Conservation (phyloP, 1,140 invertebrate species). For the Aplysia californica region DNA sequence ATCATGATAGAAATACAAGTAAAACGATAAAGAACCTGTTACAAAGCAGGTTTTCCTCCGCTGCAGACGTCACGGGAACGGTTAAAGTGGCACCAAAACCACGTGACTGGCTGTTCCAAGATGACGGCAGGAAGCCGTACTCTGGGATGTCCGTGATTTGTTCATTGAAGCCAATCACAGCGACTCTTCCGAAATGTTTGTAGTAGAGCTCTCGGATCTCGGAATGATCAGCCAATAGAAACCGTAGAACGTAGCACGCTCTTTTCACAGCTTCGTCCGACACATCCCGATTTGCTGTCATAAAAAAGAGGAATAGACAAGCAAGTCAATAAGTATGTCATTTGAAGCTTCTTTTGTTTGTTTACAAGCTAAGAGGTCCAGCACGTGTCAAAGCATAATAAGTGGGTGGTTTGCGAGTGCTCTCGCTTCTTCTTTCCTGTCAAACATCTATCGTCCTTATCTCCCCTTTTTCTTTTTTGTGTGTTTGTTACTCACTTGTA, state of each 20-base stretch:
- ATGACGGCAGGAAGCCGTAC: constrained; percentile 33
- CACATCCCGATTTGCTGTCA: constrained; percentile 25
- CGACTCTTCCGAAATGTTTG: constrained; percentile 44
- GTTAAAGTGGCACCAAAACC: constrained; percentile 40
- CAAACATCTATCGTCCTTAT: no score
- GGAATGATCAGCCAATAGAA: constrained; percentile 48
- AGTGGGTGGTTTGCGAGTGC: no score
- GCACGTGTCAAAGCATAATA: not conserved
- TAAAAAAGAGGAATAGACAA: not conserved
- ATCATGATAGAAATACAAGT: not conserved
- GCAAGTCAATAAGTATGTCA: not conserved
- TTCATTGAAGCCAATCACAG: constrained; percentile 43
- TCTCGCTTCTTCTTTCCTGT: not conserved
- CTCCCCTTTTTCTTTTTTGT: no score
- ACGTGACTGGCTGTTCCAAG: constrained; percentile 37
- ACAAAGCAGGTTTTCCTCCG: constrained; percentile 51
- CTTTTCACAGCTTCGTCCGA: constrained; percentile 46
- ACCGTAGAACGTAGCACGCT: constrained; percentile 53
- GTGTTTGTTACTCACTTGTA: no score
- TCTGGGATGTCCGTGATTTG: constrained; percentile 45
- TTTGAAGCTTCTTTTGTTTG: not conserved
- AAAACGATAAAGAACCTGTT: constrained; percentile 24
- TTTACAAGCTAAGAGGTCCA: not conserved
- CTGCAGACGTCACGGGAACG: constrained; percentile 40
- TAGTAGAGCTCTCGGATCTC: constrained; percentile 47